These are phyloP conservation scores for Saccopteryx bilineata DNA, from an alignment of 2,113 vertebrate genomes.

Conservation along the genomic window DNA sequence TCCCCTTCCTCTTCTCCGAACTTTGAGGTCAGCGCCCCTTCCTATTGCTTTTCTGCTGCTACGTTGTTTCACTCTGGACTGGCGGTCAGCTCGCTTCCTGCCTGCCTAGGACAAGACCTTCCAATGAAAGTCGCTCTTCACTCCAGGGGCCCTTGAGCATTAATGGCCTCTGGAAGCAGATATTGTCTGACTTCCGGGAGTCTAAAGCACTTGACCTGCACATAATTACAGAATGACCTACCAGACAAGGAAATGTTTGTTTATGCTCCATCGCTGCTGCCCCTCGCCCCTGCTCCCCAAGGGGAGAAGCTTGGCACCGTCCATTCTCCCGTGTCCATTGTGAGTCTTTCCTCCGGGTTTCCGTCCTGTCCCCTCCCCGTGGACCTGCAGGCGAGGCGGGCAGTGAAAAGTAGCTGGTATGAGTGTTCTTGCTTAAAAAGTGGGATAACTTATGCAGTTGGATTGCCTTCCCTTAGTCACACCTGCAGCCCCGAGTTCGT, in stretches of 20 bases:
- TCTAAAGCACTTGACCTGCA: constrained; percentile 33
- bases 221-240: constrained; percentile 56
- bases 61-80: background rate
- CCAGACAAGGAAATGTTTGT: constrained; percentile 78
- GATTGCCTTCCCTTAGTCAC: fast-evolving
- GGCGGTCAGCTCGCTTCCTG: constrained; percentile 53
- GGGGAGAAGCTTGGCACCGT: constrained; percentile 56
- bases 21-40: background rate
- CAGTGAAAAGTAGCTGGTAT: background rate
- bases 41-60: constrained; percentile 42
- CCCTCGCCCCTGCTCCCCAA: constrained; percentile 30
- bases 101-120: background rate
- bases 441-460: fast-evolving
- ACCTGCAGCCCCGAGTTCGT: background rate
- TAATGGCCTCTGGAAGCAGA: background rate
- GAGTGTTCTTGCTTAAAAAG: background rate
- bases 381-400: background rate
- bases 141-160: background rate
- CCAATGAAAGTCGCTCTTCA: constrained; percentile 47
- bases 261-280: constrained; percentile 12
- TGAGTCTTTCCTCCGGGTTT: constrained; percentile 41
- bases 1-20: constrained; percentile 6
- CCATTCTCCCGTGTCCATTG: background rate
- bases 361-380: background rate
- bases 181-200: constrained; percentile 48